phyloP scores from a whole-genome alignment of 2,888 invertebrate species.

The Eupithecia tripunctaria region DNA sequence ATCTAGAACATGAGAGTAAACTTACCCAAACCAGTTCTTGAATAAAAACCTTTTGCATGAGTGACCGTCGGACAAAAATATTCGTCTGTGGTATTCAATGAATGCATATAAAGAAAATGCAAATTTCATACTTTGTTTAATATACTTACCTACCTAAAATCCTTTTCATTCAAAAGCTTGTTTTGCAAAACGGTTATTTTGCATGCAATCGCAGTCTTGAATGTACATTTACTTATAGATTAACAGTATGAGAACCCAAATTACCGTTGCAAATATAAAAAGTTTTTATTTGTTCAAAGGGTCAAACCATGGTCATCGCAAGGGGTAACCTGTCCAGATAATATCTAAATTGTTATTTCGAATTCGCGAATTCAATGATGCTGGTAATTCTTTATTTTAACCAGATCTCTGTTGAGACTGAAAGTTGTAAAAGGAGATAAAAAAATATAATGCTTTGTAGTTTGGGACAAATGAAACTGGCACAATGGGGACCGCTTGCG shows the following conservation, averaged over 20 bases:
- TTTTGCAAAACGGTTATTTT: neutral
- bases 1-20: neutral
- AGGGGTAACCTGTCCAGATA: neutral
- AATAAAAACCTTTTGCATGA: neutral
- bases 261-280: neutral
- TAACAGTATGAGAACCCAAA: neutral
- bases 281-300: neutral
- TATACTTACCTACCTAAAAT: neutral
- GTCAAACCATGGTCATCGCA: slow-evolving; percentile 6
- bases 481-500: slow-evolving; percentile 40
- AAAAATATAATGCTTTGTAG: slow-evolving; percentile 23
- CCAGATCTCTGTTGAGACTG: slow-evolving; percentile 1
- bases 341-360: neutral
- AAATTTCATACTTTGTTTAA: neutral
- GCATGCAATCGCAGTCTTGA: neutral
- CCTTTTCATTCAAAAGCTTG: neutral
- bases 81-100: neutral
- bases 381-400: neutral
- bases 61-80: neutral
- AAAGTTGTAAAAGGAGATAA: slow-evolving; percentile 26
- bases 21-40: neutral
- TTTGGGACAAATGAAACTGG: slow-evolving; percentile 27
- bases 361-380: neutral
- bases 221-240: neutral
- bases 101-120: neutral